phyloP scores from a whole-genome alignment of 2,113 vertebrate genomes.

The Eurystomus gularis region DNA sequence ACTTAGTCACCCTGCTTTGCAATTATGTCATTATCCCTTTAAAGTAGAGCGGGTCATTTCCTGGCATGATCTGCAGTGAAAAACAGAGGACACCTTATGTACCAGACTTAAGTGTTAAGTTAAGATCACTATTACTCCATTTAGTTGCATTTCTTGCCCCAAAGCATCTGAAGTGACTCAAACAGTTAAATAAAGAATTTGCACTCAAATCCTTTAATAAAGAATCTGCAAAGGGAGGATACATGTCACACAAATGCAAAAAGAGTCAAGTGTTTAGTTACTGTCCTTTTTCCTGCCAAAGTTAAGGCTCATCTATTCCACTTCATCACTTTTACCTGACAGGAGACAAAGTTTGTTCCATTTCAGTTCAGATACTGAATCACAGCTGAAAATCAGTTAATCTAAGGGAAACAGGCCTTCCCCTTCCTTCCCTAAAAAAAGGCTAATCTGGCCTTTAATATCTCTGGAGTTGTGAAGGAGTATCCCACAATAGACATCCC shows the following conservation, averaged over 20 bases:
- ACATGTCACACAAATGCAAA: not conserved
- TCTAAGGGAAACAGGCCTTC: not conserved
- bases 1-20: not conserved
- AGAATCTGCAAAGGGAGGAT: not conserved
- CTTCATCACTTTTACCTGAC: not conserved
- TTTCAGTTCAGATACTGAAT: not conserved
- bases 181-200: too few relatives aligned
- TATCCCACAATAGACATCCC: not conserved
- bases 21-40: not conserved
- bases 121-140: not conserved
- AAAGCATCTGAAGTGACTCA: not conserved
- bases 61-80: not conserved
- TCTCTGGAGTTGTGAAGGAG: not conserved
- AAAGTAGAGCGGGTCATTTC: not conserved
- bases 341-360: not conserved
- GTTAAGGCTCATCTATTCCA: not conserved
- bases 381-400: not conserved
- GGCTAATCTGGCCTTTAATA: not conserved
- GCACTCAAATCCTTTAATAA: not conserved
- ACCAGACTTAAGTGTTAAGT: not conserved
- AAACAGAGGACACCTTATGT: not conserved
- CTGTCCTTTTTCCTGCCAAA: not conserved
- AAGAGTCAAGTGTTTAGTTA: not conserved
- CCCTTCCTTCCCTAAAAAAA: not conserved
- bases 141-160: not conserved